Evolutionary conservation across 2,888 invertebrate species (phyloP).

Genomic region (Drosophila borborema): DNA sequence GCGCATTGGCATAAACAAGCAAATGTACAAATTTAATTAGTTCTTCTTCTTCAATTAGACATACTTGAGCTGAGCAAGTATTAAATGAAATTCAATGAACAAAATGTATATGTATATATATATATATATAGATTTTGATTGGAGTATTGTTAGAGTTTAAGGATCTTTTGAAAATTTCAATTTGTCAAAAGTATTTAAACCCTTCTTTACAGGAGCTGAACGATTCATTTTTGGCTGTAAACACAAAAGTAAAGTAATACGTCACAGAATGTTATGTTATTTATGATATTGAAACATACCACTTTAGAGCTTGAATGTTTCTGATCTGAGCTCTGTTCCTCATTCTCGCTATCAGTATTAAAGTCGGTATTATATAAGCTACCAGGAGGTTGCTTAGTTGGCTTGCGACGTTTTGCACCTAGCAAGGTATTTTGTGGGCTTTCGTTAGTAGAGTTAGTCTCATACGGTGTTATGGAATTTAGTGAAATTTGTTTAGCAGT

Average conservation of each 20-base stretch:
- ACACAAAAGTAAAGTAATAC: neutral
- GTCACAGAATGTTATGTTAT: neutral
- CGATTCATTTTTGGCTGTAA: constrained; percentile 5
- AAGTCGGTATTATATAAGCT: constrained; percentile 1
- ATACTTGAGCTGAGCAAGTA: constrained; percentile 16
- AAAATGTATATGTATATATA: neutral
- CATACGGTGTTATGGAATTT: neutral
- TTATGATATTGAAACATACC: neutral
- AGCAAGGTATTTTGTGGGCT: neutral
- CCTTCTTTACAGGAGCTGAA: neutral
- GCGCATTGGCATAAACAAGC: constrained; percentile 22
- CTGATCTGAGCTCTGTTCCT: neutral
- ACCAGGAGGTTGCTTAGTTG: neutral
- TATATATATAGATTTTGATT: neutral
- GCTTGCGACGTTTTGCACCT: neutral
- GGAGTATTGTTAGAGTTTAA: neutral
- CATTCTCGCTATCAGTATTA: constrained; percentile 21
- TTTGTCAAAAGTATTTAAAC: constrained; percentile 8
- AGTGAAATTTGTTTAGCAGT: rapidly evolving
- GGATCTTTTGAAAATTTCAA: neutral
- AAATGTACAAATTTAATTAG: neutral
- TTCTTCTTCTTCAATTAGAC: constrained; percentile 1
- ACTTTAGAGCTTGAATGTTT: neutral
- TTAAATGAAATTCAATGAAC: constrained; percentile 1
- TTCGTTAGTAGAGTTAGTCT: neutral